These are phyloP conservation scores for Podotricha telesiphe DNA, from an alignment of 2,888 invertebrate species.

Conservation along the genomic window DNA sequence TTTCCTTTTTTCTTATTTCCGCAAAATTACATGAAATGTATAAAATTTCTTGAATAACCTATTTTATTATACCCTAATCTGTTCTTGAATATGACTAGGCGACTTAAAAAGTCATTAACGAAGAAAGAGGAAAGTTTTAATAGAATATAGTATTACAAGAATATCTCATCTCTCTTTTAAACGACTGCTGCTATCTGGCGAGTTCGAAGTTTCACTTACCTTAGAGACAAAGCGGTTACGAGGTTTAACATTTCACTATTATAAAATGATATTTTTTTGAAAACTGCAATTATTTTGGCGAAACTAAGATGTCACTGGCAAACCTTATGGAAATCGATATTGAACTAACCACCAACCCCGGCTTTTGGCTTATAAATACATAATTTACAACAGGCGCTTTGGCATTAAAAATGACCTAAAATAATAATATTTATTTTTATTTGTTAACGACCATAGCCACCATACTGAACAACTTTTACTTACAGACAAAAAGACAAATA, in stretches of 20 bases:
- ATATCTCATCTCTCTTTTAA: slow-evolving; percentile 38
- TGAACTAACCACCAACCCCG: too few relatives aligned
- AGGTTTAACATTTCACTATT: not conserved
- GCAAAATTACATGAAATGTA: slow-evolving; percentile 32
- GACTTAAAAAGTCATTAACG: slow-evolving; percentile 44
- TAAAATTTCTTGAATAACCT: slow-evolving; percentile 33
- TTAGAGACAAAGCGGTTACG: slow-evolving; percentile 10
- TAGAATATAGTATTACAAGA: slow-evolving; percentile 42
- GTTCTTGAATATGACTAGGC: slow-evolving; percentile 38
- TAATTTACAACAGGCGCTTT: too few relatives aligned
- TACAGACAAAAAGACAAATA: too few relatives aligned
- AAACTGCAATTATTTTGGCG: not conserved
- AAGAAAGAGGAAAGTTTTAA: slow-evolving; percentile 44
- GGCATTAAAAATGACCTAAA: too few relatives aligned
- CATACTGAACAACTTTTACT: too few relatives aligned
- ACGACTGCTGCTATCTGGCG: slow-evolving; percentile 32
- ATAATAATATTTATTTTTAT: too few relatives aligned
- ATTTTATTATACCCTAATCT: slow-evolving; percentile 38
- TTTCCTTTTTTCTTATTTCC: slow-evolving; percentile 8
- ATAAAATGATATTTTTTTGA: not conserved
- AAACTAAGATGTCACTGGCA: not conserved
- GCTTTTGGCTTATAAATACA: too few relatives aligned
- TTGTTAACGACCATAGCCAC: too few relatives aligned
- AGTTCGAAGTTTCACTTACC: slow-evolving; percentile 35
- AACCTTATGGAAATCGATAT: not conserved